Conservation (phyloP, 2,113 vertebrate genomes). For the Lutjanus erythropterus region DNA sequence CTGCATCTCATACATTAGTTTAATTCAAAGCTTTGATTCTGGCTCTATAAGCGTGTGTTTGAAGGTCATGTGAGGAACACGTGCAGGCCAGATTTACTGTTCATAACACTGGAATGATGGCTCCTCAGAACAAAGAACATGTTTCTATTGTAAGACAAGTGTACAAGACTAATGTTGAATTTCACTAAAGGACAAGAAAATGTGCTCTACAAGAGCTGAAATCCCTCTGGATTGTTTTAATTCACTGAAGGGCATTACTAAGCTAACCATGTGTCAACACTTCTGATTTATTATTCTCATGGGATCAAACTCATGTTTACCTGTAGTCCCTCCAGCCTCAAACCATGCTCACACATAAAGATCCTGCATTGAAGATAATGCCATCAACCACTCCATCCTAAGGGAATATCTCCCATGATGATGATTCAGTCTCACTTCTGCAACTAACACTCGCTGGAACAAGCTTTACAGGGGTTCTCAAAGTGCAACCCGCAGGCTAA, state of each 20-base stretch:
- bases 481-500: too few relatives aligned
- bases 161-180: slow-evolving; percentile 26
- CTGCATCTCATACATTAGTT: neutral
- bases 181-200: slow-evolving; percentile 51
- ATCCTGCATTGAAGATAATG: slow-evolving; percentile 40
- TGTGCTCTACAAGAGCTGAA: slow-evolving; percentile 31
- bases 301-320: slow-evolving; percentile 62
- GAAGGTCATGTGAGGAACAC: slow-evolving; percentile 2
- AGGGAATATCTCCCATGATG: slow-evolving; percentile 35
- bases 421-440: slow-evolving; percentile 12
- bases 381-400: slow-evolving; percentile 35
- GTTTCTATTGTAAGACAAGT: slow-evolving; percentile 13
- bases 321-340: slow-evolving; percentile 30
- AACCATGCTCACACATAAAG: slow-evolving; percentile 47
- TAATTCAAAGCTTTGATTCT: neutral
- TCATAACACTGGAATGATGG: neutral
- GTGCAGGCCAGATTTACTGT: neutral
- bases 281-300: slow-evolving; percentile 58
- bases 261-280: slow-evolving; percentile 61
- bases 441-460: slow-evolving; percentile 12
- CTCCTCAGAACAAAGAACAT: neutral
- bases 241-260: slow-evolving; percentile 52
- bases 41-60: neutral
- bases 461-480: too few relatives aligned
- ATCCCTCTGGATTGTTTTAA: slow-evolving; percentile 58